Percentiles rank a stretch among this genome's conserved stretches.
Conservation (phyloP, 1,140 invertebrate genomes). For the Drosophila melanica region DNA sequence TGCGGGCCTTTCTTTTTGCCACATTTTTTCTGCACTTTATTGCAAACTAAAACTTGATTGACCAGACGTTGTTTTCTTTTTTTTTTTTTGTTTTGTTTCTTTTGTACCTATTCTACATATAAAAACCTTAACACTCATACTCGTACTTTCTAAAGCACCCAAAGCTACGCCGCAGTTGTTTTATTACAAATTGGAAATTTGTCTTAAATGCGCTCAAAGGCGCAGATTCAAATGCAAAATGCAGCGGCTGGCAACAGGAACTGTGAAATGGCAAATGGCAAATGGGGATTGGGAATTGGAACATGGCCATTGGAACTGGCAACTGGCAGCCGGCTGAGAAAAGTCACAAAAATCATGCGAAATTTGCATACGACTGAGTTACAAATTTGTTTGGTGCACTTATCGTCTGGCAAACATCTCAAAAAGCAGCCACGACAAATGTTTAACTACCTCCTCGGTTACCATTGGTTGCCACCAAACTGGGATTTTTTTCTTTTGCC, state of each 20-base stretch:
- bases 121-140: slow-evolving; percentile 26
- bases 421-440: slow-evolving; percentile 43
- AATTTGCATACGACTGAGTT: slow-evolving; percentile 45
- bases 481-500: not conserved
- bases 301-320: no score
- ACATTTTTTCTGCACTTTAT: slow-evolving; percentile 47
- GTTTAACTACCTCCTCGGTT: slow-evolving; percentile 5
- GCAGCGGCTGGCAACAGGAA: slow-evolving; percentile 7
- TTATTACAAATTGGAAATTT: slow-evolving; percentile 75
- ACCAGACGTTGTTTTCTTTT: slow-evolving; percentile 49
- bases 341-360: slow-evolving; percentile 45
- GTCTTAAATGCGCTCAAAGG: slow-evolving; percentile 48
- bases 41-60: slow-evolving; percentile 58
- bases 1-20: slow-evolving; percentile 67
- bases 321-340: not conserved
- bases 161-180: slow-evolving; percentile 56
- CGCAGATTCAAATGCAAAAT: slow-evolving; percentile 23
- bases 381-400: slow-evolving; percentile 38
- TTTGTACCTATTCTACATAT: slow-evolving; percentile 33
- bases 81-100: no score
- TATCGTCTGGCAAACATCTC: slow-evolving; percentile 38
- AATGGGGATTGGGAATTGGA: not conserved
- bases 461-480: not conserved
- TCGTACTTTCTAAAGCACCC: slow-evolving; percentile 67
- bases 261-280: not conserved